Evolutionary conservation across 2,888 invertebrate species (phyloP), one percentile per base, ranked within the genome.

Genomic region (Apamea anceps): DNA sequence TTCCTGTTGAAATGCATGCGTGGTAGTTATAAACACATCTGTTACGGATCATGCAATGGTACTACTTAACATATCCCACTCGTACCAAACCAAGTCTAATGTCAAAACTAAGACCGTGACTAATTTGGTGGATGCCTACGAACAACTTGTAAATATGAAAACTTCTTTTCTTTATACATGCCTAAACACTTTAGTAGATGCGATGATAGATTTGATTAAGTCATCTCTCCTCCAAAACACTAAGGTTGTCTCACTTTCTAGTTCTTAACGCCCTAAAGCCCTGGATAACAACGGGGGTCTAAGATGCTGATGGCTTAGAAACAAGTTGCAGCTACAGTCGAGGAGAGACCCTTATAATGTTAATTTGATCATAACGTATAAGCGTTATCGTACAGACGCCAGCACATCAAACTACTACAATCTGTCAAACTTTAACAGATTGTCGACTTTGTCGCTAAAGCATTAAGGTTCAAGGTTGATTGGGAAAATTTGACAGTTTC

Each of bases 1-100:
- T 72, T 78, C 78, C 81, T 72, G 84, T 82, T 73, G 71, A 82
- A 79, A 67, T 71, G 62, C 68, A 65, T 72, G n/a, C 28, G 67
- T 67, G 42, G 67, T n/a, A 25, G 45, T 67, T 1, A 15, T 67
- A 45, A 67, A 67, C 67, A 45, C 67, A 1, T 45, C 67, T 45
- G 67, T 45, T 15, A 67, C 67, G 25, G 67, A 67, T 67, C 67
- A 67, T 67, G 67, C 8, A 67, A 67, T n/a, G 67, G 67, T 67
- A 45, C 15, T 67, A 15, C 42, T 66, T 2, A 42, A 66, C 2
- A 66, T 42, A 66, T 66, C 66, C 42, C 66, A 66, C 7, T 2
- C 66, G 7, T 66, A 66, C n/a, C 12, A 66, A 21, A 42, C 7
- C 42, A n/a, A 42, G 66, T 25, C 37, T 42, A 25, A 66, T 66